Base-by-base conservation (phyloP, 1,140 invertebrate species). In the Neomicropteryx cornuta region DNA sequence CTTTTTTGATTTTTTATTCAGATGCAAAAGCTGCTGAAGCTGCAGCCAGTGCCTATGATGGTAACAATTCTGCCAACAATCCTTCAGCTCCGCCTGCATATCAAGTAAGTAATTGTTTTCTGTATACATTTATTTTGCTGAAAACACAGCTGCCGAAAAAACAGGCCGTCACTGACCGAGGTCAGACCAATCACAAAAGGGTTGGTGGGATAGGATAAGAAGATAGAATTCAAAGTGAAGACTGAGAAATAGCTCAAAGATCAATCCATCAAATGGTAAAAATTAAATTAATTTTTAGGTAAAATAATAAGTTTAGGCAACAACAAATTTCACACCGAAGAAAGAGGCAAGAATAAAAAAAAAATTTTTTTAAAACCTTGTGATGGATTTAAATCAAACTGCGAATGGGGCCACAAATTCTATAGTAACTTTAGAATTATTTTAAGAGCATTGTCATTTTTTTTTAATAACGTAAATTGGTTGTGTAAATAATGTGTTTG, bases 11-110 rank as follows among this genome's bases (percentile, higher is more conserved):
- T 39, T 41, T 16, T 43, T 49, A 60, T 59, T 44, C 65, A 82
- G 82, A 87, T 76, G 79, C 81, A 29, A 90, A 91, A 68, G 87
- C 87, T 48, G 77, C 79, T 16, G 87, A 91, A 67, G 87, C 87
- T 48, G 83, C 85, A 30, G 81, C 79, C 56, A 86, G 78, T 61
- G 88, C 84, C 37, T 91, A 87, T 64, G 88, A 87, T 52, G 86
- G 91, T 70, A 86, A 85, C 5, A 83, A 78, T 52, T 73, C 72
- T 54, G 85, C 85, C 5, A 81, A 87, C 50, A 82, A 81, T 52
- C 83, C 83, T 36, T 91, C 87, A 51, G 80, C 90, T 44, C 87
- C 88, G 48, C 82, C 84, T 43, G 83, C 87, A 51, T 84, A 87
- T 62, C 6, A 4, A 20, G 5, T 16, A 42, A 41, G 23, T 10